Conservation (phyloP, 1,140 invertebrate species). For the Megalonaias nervosa region DNA sequence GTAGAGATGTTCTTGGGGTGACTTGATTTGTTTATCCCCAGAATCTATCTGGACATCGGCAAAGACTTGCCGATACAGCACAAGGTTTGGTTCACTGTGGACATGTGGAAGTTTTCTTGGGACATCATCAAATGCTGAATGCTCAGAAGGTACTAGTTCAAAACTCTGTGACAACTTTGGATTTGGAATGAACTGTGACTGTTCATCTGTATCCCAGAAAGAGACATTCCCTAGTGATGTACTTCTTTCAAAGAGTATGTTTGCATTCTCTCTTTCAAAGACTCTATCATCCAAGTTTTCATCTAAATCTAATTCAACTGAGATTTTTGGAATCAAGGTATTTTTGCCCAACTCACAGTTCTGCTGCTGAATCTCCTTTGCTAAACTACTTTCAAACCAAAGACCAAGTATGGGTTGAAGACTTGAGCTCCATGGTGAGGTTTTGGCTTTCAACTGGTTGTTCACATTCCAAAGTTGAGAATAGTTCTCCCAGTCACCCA, state of each 20-base stretch:
- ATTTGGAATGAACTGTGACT: conserved; percentile 9
- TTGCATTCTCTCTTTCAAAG: conserved; percentile 14
- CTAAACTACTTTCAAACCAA: background rate
- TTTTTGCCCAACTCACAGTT: conserved; percentile 24
- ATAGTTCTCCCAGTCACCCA: conserved; percentile 6
- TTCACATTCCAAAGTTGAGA: conserved; percentile 54
- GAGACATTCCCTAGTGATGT: conserved; percentile 42
- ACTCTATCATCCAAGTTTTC: conserved; percentile 26
- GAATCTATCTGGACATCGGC: conserved; percentile 4
- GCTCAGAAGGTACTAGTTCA: conserved; percentile 55
- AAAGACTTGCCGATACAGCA: conserved; percentile 25
- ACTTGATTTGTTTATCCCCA: conserved; percentile 3
- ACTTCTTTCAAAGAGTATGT: conserved; percentile 38
- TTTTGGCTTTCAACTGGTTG: conserved; percentile 39
- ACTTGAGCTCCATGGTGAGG: conserved; percentile 21
- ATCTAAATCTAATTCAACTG: conserved; percentile 46
- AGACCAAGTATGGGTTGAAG: conserved; percentile 2
- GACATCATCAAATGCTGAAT: conserved; percentile 59
- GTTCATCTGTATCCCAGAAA: conserved; percentile 29
- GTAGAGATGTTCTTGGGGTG: conserved; percentile 50
- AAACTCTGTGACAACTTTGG: conserved; percentile 47
- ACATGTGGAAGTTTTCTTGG: conserved; percentile 52
- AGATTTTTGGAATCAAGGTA: conserved; percentile 47
- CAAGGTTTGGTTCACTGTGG: conserved; percentile 51
- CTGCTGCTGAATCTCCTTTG: background rate